A percentile compares a stretch with the other conserved stretches of the same genome.
These are phyloP conservation scores for Idaea biselata DNA, from an alignment of 2,888 invertebrate genomes.

Conservation along the genomic window DNA sequence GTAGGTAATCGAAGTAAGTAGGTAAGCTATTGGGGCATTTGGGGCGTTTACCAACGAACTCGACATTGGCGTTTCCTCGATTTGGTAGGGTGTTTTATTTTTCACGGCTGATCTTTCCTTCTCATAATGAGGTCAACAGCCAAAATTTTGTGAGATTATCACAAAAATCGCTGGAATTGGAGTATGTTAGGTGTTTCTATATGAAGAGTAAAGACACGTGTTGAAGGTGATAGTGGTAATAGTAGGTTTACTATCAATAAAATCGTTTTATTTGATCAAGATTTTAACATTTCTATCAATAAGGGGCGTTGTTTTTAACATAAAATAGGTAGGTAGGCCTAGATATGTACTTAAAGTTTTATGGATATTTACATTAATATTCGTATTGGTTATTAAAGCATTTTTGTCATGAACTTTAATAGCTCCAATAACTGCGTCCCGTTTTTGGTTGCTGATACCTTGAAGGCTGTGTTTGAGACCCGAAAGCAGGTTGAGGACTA, in stretches of 20 bases:
- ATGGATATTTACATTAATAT: neutral
- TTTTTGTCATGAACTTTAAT: neutral
- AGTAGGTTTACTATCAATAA: neutral
- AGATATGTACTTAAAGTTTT: neutral
- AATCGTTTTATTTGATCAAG: neutral
- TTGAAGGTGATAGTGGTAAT: too few relatives aligned
- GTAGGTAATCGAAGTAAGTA: too few relatives aligned
- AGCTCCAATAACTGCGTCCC: neutral
- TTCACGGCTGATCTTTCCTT: too few relatives aligned
- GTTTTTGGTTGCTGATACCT: neutral
- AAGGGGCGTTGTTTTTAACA: neutral
- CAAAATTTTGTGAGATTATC: too few relatives aligned
- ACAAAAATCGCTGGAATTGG: too few relatives aligned
- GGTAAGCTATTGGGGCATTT: too few relatives aligned
- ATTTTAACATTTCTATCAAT: neutral
- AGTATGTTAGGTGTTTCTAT: too few relatives aligned
- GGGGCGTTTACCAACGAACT: too few relatives aligned
- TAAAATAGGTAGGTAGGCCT: neutral
- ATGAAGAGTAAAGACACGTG: too few relatives aligned
- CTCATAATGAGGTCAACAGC: too few relatives aligned
- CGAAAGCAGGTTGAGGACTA: constrained; percentile 1
- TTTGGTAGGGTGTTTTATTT: too few relatives aligned
- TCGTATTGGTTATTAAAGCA: neutral
- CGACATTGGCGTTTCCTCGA: too few relatives aligned
- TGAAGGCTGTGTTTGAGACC: neutral